Conservation (phyloP, 1,140 invertebrate genomes). For the Drosophila kikkawai region DNA sequence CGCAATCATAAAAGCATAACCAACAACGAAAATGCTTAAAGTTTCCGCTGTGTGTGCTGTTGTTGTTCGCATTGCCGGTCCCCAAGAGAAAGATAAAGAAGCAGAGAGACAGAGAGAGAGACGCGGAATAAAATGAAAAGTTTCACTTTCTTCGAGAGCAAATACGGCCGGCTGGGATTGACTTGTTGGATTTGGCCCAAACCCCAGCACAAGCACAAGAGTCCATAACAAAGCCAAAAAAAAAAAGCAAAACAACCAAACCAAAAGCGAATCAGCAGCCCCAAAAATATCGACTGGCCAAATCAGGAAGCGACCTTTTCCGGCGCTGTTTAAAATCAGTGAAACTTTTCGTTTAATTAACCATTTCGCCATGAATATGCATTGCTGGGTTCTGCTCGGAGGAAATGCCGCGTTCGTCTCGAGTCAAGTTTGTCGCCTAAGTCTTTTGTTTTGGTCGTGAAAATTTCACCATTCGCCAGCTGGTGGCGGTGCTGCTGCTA, state of each 20-base stretch:
- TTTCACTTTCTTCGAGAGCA: conserved; percentile 77
- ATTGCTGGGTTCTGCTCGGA: conserved; percentile 27
- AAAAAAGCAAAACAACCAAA: conserved; percentile 30
- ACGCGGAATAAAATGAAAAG: conserved; percentile 56
- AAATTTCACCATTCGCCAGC: conserved; percentile 69
- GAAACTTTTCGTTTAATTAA: conserved; percentile 52
- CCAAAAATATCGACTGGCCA: conserved; percentile 53
- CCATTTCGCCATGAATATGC: conserved; percentile 60
- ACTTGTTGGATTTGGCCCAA: conserved; percentile 52
- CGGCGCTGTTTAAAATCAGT: conserved; percentile 48
- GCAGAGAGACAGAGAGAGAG: conserved; percentile 25
- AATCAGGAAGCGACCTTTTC: conserved; percentile 57
- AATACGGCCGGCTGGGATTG: conserved; percentile 28
- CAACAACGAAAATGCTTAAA: conserved; percentile 47
- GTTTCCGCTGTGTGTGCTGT: conserved; percentile 53
- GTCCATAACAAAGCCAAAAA: conserved; percentile 2
- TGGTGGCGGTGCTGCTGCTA: background rate
- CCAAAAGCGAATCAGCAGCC: conserved; percentile 35
- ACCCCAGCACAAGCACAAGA: conserved; percentile 4
- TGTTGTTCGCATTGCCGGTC: conserved; percentile 47
- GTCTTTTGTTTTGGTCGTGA: conserved; percentile 60
- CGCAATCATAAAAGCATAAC: conserved; percentile 56
- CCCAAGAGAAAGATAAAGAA: conserved; percentile 34
- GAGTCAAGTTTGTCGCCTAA: conserved; percentile 45
- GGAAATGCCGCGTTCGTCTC: conserved; percentile 3